Conservation (phyloP, 1,140 invertebrate genomes). For the Drosophila kurseongensis region DNA sequence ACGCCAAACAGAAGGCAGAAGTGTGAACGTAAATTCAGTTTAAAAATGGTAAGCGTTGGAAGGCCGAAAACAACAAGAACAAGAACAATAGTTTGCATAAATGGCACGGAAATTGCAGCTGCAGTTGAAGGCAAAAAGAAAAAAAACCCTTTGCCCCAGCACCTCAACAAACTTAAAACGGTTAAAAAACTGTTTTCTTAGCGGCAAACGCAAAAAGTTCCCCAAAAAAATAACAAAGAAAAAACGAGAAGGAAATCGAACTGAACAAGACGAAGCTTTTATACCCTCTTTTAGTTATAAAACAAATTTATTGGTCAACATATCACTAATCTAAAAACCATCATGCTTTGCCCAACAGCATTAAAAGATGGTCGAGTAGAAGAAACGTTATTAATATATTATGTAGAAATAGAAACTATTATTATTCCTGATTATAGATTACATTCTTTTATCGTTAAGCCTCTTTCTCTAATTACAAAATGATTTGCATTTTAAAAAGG, state of each 20-base stretch:
- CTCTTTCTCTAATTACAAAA: no score
- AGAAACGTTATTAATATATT: no score
- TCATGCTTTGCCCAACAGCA: no score
- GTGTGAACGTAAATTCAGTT: constrained; percentile 44
- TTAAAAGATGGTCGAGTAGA: no score
- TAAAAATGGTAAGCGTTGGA: constrained; percentile 13
- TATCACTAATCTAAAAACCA: no score
- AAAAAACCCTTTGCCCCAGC: constrained; percentile 9
- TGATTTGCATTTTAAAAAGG: no score
- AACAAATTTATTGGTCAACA: no score
- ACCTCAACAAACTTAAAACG: constrained; percentile 31
- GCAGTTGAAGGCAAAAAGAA: constrained; percentile 33
- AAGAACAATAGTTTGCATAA: constrained; percentile 51
- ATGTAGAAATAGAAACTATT: no score
- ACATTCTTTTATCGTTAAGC: no score
- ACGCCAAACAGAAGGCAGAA: constrained; percentile 17
- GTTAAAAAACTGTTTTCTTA: constrained; percentile 59
- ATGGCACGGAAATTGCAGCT: constrained; percentile 57
- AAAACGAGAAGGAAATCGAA: neutral
- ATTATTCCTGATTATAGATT: no score
- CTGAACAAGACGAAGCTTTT: neutral
- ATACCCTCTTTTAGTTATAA: neutral
- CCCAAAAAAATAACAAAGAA: constrained; percentile 8
- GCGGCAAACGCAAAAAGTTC: constrained; percentile 27
- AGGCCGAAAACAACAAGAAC: constrained; percentile 12